These are phyloP conservation scores for Eutolmus rufibarbis DNA, from an alignment of 2,888 invertebrate genomes.

Conservation along the genomic window DNA sequence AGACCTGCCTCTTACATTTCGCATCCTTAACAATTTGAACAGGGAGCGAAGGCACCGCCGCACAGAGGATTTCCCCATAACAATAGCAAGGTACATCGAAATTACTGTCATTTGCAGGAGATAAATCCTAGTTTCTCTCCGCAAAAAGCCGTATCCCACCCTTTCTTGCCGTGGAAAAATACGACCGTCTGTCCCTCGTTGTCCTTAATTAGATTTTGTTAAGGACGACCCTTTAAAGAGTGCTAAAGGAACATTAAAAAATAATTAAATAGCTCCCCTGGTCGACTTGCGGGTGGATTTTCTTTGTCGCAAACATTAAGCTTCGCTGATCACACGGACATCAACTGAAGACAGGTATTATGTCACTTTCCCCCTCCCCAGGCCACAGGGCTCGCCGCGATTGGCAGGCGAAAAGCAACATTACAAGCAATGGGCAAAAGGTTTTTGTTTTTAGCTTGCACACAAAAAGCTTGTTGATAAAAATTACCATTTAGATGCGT, in stretches of 20 bases:
- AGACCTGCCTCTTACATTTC: neutral
- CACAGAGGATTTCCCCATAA: neutral
- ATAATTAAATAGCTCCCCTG: constrained; percentile 39
- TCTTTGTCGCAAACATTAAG: neutral
- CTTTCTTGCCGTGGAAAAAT: neutral
- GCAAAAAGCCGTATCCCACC: neutral
- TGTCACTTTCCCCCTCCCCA: neutral
- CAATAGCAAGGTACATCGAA: neutral
- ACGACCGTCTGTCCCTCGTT: neutral
- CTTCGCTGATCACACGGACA: neutral
- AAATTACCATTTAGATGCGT: constrained; percentile 43
- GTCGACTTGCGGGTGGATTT: neutral
- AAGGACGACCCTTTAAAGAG: constrained; percentile 25
- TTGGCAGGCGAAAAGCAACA: neutral
- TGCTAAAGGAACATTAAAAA: constrained; percentile 42
- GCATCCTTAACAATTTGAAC: neutral
- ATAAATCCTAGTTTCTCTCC: neutral
- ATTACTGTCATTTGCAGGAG: neutral
- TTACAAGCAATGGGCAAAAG: neutral
- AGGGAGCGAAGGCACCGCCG: neutral
- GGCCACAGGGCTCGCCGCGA: neutral
- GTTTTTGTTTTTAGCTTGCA: neutral
- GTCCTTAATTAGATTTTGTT: constrained; percentile 9
- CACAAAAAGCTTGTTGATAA: constrained; percentile 9
- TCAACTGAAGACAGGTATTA: constrained; percentile 11